Percentiles rank a stretch among this genome's conserved stretches.
phyloP scores from a whole-genome alignment of 1,140 invertebrate genomes.

The Brachionus koreanus region DNA sequence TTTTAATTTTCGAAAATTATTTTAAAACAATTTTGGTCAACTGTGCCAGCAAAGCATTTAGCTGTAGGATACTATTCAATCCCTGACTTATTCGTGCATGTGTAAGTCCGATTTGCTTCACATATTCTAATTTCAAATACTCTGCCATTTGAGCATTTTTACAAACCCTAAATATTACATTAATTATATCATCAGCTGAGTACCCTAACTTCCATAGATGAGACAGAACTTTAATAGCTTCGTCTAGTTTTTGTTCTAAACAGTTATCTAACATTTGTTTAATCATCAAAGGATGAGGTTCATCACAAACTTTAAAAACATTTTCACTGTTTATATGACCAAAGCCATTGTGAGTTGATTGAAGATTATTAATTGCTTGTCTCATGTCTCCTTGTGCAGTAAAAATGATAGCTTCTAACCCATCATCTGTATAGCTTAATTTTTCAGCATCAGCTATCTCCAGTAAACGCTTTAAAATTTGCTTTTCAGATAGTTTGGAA shows the following conservation, averaged over 20 bases:
- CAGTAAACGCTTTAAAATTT: constrained; percentile 74
- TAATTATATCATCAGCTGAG: constrained; percentile 90
- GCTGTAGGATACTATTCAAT: constrained; percentile 76
- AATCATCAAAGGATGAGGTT: constrained; percentile 90
- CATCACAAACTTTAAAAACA: constrained; percentile 99
- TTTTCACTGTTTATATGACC: constrained; percentile 82
- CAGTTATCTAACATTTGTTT: constrained; percentile 86
- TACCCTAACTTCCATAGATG: constrained; percentile 89
- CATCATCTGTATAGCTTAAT: constrained; percentile 83
- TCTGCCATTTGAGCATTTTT: constrained; percentile 74
- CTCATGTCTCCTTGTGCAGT: constrained; percentile 98
- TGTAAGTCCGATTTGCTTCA: constrained; percentile 85
- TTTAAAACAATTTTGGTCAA: constrained; percentile 55
- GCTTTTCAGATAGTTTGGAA: constrained; percentile 78
- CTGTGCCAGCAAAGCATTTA: constrained; percentile 78
- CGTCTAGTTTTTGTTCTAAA: constrained; percentile 73
- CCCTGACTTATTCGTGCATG: constrained; percentile 87
- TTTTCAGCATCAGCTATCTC: constrained; percentile 72
- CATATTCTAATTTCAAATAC: constrained; percentile 75
- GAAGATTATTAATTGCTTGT: constrained; percentile 91
- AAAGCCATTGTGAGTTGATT: constrained; percentile 93
- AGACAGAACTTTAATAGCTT: constrained; percentile 79
- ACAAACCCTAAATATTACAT: constrained; percentile 85
- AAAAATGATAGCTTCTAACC: constrained; percentile 91
- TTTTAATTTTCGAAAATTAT: not conserved